A percentile compares a stretch with the other conserved stretches of the same genome.
Evolutionary conservation across 2,888 invertebrate species (phyloP).

Genomic region (Acrobasis suavella): DNA sequence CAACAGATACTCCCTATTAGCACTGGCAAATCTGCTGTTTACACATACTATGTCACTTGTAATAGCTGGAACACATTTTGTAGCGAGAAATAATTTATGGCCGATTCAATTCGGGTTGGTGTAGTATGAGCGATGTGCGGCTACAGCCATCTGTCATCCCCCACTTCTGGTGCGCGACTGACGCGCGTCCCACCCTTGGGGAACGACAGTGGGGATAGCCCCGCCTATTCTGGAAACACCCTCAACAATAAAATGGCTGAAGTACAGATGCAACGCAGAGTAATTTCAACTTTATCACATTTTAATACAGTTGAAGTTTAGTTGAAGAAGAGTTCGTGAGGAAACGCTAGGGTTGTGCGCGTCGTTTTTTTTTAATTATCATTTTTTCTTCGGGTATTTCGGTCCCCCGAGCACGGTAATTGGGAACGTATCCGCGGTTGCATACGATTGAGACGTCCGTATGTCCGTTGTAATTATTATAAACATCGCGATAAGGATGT

Average conservation of each 20-base stretch:
- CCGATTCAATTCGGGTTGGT: slow-evolving; percentile 70
- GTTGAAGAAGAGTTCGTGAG: not conserved
- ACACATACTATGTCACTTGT: slow-evolving; percentile 44
- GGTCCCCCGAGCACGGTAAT: slow-evolving; percentile 58
- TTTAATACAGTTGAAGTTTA: fast-evolving
- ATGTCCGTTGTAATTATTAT: slow-evolving; percentile 76
- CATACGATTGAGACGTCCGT: slow-evolving; percentile 68
- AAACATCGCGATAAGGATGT: slow-evolving; percentile 70
- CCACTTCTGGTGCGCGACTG: slow-evolving; percentile 66
- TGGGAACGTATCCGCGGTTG: slow-evolving; percentile 57
- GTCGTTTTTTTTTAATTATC: slow-evolving; percentile 54
- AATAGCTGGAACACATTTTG: slow-evolving; percentile 16
- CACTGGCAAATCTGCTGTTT: slow-evolving; percentile 47
- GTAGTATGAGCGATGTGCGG: slow-evolving; percentile 69
- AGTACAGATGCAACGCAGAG: slow-evolving; percentile 23
- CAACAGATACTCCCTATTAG: slow-evolving; percentile 40
- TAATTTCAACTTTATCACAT: slow-evolving; percentile 41
- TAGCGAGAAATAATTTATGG: slow-evolving; percentile 60
- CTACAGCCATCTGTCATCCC: slow-evolving; percentile 73
- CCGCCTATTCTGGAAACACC: slow-evolving; percentile 49
- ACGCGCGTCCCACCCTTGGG: slow-evolving; percentile 58
- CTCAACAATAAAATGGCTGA: slow-evolving; percentile 33
- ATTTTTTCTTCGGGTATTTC: slow-evolving; percentile 70
- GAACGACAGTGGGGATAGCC: slow-evolving; percentile 43
- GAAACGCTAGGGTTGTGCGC: slow-evolving; percentile 55